These are phyloP conservation scores for Leptoclinus maculatus DNA, from an alignment of 2,797 vertebrate species.

Conservation along the genomic window DNA sequence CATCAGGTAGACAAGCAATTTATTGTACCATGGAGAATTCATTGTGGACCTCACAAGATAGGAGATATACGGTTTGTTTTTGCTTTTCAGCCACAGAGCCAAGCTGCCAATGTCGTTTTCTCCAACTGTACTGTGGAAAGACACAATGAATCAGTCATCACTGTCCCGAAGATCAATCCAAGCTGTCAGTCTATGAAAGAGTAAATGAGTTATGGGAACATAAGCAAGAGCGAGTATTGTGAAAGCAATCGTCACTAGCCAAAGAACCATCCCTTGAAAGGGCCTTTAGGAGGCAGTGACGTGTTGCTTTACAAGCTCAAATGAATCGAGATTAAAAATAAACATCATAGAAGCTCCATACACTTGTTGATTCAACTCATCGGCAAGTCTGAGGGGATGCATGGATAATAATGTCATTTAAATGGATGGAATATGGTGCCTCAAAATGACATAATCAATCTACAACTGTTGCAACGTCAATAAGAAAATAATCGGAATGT, in stretches of 20 bases:
- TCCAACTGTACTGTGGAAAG: slow-evolving; percentile 66
- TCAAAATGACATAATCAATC: slow-evolving; percentile 1
- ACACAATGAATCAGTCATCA: slow-evolving; percentile 67
- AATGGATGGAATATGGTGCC: slow-evolving; percentile 4
- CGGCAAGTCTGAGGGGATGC: slow-evolving; percentile 18
- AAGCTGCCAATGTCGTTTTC: slow-evolving; percentile 66
- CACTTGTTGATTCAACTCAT: slow-evolving; percentile 25
- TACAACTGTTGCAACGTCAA: background rate
- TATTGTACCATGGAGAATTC: slow-evolving; percentile 66
- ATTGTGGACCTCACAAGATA: slow-evolving; percentile 58
- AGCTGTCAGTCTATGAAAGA: slow-evolving; percentile 66
- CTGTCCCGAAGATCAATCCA: slow-evolving; percentile 69
- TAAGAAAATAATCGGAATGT: slow-evolving; percentile 1
- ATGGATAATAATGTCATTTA: background rate
- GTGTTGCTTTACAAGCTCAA: slow-evolving; percentile 42
- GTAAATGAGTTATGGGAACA: slow-evolving; percentile 68
- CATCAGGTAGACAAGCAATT: slow-evolving; percentile 70
- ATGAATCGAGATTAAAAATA: slow-evolving; percentile 49
- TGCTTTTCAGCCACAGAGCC: slow-evolving; percentile 67
- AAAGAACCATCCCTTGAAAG: slow-evolving; percentile 47
- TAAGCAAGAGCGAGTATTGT: slow-evolving; percentile 60
- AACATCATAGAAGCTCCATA: slow-evolving; percentile 11
- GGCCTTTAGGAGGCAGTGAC: slow-evolving; percentile 26
- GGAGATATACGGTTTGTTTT: slow-evolving; percentile 54
- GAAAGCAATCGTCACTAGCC: slow-evolving; percentile 64